Conservation (phyloP, 2,888 invertebrate species). For the Phengaris alcon region DNA sequence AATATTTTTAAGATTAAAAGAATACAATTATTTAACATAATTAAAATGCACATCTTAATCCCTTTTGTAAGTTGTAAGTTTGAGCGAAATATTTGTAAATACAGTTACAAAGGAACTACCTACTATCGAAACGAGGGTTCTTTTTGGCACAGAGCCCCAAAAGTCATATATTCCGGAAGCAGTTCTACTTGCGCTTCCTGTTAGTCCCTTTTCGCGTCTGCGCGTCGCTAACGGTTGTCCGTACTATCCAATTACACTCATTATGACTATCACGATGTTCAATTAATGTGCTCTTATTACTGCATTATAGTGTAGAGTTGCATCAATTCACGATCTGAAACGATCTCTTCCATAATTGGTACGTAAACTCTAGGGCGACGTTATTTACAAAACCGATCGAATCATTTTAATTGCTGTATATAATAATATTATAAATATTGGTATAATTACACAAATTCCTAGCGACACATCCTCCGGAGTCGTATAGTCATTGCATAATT, state of each 20-base stretch:
- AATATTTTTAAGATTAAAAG: too few species aligned
- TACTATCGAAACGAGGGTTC: neutral
- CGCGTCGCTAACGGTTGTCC: slow-evolving; percentile 23
- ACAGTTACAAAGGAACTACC: neutral
- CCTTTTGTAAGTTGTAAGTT: neutral
- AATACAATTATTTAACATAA: too few species aligned
- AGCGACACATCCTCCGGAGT: neutral
- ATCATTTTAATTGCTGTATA: neutral
- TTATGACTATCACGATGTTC: slow-evolving; percentile 21
- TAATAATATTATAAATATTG: neutral
- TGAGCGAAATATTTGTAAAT: neutral
- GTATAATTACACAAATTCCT: neutral
- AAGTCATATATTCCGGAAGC: slow-evolving; percentile 19
- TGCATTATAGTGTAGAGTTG: slow-evolving; percentile 11
- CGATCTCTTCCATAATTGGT: slow-evolving; percentile 14
- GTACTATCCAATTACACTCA: slow-evolving; percentile 23
- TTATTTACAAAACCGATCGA: neutral
- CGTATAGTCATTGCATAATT: neutral
- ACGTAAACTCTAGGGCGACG: neutral
- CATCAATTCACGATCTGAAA: slow-evolving; percentile 1
- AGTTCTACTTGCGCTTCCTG: slow-evolving; percentile 10
- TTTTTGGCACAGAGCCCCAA: slow-evolving; percentile 5
- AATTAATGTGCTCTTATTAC: slow-evolving; percentile 21
- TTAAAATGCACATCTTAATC: neutral
- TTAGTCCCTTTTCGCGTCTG: slow-evolving; percentile 19